Base-by-base conservation (phyloP, 2,888 invertebrate genomes). In the Entomobrya multifasciata region DNA sequence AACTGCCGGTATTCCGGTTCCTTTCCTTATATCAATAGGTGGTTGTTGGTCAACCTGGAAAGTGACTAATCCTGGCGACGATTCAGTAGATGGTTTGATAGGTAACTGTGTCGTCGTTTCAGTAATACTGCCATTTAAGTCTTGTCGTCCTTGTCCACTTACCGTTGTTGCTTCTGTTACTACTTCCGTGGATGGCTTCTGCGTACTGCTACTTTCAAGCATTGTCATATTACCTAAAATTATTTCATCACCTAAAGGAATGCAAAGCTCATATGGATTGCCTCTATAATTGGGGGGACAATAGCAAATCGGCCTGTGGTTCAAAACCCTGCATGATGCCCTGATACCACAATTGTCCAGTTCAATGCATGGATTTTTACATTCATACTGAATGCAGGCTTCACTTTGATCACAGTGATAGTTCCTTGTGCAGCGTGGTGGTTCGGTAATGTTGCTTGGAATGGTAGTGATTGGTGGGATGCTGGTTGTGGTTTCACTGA, bases 331-430 rank as follows among this genome's bases (percentile, higher is more conserved):
- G 92, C 97, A 97, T 11, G 94, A 93, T 2, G 97, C 97, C 20
- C 95, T 95, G 0, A 94, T 94, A 0, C 96, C 96, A 92, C 97
- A 97, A 0, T 96, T 95, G 85, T 95, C 95, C 27, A 95, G 95
- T 6, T 95, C 95, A 92, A 97, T 97, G 49, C 96, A 96, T 0
- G 96, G 95, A 91, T 96, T 94, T 1, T 96, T 94, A 90, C 96
- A 94, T 92, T 97, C 97, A 20, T 96, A 93, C 87, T 96, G 94
- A 92, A 97, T 96, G 92, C 97, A 97, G 57, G 96, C 95, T 92
- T 97, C 97, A 89, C 96, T 94, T 91, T 96, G 95, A 57, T 96
- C 96, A 91, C 97, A 97, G 92, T 97, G 97, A 91, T 97, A 96
- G 92, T 97, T 97, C 89, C 90, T 82, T 67, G 89, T 88, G 88